Conservation (phyloP, 2,113 vertebrate species). For the Sander vitreus region DNA sequence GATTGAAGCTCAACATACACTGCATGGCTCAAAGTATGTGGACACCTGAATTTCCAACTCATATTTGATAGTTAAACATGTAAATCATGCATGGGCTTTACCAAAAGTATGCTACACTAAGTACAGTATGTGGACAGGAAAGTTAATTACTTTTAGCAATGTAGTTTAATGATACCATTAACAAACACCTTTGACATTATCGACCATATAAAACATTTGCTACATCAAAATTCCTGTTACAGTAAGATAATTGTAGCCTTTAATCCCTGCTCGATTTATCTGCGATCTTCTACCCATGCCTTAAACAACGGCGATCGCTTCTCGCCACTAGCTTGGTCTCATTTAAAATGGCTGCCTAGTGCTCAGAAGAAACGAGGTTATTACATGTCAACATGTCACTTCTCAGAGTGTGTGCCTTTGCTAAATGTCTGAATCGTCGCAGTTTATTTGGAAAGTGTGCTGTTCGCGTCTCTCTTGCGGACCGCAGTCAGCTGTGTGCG, state of each 20-base stretch:
- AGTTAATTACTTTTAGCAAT: neutral
- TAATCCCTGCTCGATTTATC: constrained; percentile 40
- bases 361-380: constrained; percentile 70
- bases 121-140: neutral
- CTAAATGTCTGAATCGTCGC: constrained; percentile 61
- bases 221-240: neutral
- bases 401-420: constrained; percentile 74
- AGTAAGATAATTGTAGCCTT: no score
- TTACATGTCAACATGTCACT: constrained; percentile 84
- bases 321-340: constrained; percentile 70
- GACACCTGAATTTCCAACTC: neutral
- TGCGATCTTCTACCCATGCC: constrained; percentile 37
- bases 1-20: no score
- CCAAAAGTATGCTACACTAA: neutral
- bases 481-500: constrained; percentile 64
- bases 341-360: constrained; percentile 80
- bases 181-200: no score
- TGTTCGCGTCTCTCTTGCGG: constrained; percentile 22
- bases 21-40: neutral
- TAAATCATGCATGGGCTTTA: neutral
- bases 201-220: no score
- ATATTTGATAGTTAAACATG: neutral
- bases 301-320: neutral
- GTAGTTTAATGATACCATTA: no score
- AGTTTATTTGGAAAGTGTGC: constrained; percentile 53